Percentiles rank a stretch among this genome's conserved stretches.
Evolutionary conservation across 2,888 invertebrate species (phyloP).

Genomic region (Pristionchus entomophagus): DNA sequence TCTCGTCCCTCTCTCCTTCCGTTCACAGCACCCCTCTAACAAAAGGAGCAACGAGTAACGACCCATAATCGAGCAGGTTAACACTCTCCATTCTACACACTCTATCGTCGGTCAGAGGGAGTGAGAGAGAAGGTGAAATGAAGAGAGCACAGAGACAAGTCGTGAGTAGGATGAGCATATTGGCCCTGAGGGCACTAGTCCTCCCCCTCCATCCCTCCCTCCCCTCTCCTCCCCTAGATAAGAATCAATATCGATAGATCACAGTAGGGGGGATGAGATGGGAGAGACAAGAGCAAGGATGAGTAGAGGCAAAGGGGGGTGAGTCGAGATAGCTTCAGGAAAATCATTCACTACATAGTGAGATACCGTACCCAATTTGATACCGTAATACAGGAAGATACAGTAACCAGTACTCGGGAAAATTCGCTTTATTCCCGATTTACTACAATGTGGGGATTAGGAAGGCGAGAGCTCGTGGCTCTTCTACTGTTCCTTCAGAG

Average conservation of each 20-base stretch:
- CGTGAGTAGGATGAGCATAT: background rate
- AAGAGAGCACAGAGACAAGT: constrained; percentile 1
- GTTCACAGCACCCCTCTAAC: background rate
- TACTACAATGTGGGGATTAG: background rate
- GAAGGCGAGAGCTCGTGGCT: background rate
- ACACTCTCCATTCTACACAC: background rate
- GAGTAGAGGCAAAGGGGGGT: background rate
- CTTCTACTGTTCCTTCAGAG: constrained; percentile 32
- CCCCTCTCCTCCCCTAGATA: background rate
- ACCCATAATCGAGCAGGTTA: constrained; percentile 25
- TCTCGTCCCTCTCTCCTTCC: background rate
- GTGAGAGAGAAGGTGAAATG: background rate
- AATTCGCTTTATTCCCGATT: constrained; percentile 36
- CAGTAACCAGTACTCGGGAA: background rate
- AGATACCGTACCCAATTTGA: no score
- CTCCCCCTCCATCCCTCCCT: background rate
- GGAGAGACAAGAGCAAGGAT: background rate
- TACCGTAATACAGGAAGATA: no score
- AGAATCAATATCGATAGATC: constrained; percentile 39
- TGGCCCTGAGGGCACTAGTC: background rate
- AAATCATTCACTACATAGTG: no score
- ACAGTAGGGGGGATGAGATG: constrained; percentile 8
- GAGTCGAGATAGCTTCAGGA: background rate
- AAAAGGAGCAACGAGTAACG: background rate
- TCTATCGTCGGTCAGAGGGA: background rate